These are phyloP conservation scores for Lophura nycthemera DNA, from an alignment of 2,113 vertebrate species.

Conservation along the genomic window DNA sequence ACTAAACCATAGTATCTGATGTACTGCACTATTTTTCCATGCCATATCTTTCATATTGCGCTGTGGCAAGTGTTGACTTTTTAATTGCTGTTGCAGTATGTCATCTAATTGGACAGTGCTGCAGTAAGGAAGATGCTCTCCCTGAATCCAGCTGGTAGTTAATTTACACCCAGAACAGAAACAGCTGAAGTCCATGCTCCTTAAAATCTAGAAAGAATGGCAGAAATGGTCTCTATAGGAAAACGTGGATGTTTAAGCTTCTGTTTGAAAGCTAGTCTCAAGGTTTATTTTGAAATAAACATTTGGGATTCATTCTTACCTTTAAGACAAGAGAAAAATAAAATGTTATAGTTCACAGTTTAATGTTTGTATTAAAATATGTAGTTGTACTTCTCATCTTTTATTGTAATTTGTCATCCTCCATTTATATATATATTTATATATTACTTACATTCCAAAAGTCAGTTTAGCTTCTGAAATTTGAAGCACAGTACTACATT, in stretches of 20 bases:
- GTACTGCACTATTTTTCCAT: conserved; percentile 24
- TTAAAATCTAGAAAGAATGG: neutral
- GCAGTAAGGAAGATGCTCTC: neutral
- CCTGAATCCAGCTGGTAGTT: conserved; percentile 4
- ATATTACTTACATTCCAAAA: neutral
- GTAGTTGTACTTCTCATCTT: neutral
- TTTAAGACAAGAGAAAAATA: neutral
- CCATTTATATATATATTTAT: neutral
- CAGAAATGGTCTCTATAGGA: neutral
- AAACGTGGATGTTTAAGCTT: neutral
- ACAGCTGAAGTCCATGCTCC: neutral
- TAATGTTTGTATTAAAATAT: neutral
- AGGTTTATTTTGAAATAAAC: neutral
- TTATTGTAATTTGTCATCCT: neutral
- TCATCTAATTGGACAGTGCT: conserved; percentile 48
- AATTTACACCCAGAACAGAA: conserved; percentile 21
- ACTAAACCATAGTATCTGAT: conserved; percentile 49
- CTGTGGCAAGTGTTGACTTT: conserved; percentile 32
- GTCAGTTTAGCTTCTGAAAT: neutral
- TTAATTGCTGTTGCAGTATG: conserved; percentile 42
- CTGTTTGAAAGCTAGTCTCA: neutral
- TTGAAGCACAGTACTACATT: neutral
- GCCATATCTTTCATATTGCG: neutral
- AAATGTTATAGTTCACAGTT: neutral
- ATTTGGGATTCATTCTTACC: rapidly evolving